Conservation (phyloP, 2,797 vertebrate species). For the Falco cherrug region DNA sequence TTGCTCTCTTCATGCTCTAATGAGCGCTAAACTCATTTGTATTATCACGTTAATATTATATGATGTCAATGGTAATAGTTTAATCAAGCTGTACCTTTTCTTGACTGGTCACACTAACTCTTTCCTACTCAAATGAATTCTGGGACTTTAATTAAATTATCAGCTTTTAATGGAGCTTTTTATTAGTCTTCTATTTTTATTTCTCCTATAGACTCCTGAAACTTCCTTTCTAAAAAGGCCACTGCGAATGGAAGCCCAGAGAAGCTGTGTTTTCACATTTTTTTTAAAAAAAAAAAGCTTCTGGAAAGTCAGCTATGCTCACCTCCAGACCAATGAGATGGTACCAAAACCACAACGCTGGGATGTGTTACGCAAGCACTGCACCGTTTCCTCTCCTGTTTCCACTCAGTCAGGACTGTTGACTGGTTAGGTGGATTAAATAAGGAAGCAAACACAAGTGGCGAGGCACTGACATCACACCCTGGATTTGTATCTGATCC, state of each 20-base stretch:
- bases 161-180: neutral
- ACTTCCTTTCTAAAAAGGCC: neutral
- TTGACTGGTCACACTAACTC: neutral
- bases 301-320: neutral
- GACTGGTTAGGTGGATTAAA: neutral
- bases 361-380: neutral
- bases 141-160: slow-evolving; percentile 1
- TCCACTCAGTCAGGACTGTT: neutral
- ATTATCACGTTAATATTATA: neutral
- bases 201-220: neutral
- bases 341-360: neutral
- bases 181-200: neutral
- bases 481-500: neutral
- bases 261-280: neutral
- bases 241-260: neutral
- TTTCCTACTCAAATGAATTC: neutral
- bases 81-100: slow-evolving; percentile 2
- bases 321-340: neutral
- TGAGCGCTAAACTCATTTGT: neutral
- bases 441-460: neutral
- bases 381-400: neutral
- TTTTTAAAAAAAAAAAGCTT: neutral
- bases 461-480: neutral
- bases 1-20: neutral
- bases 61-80: neutral